A percentile compares a stretch with the other conserved stretches of the same genome.
These are phyloP conservation scores for Aldrovandia affinis DNA, from an alignment of 2,797 vertebrate species.

Conservation along the genomic window DNA sequence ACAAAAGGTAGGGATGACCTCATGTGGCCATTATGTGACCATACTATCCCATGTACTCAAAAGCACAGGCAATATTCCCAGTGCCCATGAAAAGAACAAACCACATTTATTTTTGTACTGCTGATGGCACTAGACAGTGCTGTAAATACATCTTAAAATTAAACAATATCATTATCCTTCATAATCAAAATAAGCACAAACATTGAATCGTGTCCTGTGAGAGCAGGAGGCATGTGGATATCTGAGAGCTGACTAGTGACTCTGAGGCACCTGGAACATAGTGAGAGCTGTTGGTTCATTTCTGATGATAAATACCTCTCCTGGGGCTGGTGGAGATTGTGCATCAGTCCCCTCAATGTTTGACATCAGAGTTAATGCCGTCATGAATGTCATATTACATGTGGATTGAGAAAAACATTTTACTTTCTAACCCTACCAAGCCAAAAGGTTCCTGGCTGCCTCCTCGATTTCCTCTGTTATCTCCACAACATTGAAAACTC, in stretches of 20 bases:
- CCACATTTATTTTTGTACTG: not conserved
- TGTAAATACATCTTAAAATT: not conserved
- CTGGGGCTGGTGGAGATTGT: not conserved
- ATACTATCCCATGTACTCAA: not conserved
- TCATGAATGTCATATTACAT: not conserved
- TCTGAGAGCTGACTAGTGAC: not conserved
- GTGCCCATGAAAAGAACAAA: not conserved
- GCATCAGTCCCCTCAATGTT: not conserved
- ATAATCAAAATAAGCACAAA: not conserved
- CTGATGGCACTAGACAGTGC: not conserved
- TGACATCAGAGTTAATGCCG: not conserved
- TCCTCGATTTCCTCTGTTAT: not conserved
- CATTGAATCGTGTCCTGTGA: not conserved
- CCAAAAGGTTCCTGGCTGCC: not conserved
- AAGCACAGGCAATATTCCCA: not conserved
- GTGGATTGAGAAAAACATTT: slow-evolving; percentile 6
- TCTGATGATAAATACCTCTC: not conserved
- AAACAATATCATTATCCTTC: not conserved
- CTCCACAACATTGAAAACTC: not conserved
- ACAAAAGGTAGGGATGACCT: too few relatives aligned
- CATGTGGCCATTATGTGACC: too few relatives aligned
- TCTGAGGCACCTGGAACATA: not conserved
- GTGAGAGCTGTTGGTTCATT: not conserved
- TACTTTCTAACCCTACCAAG: not conserved
- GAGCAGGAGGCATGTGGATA: not conserved